Conservation (phyloP, 2,113 vertebrate genomes). For the Puntigrus tetrazona region DNA sequence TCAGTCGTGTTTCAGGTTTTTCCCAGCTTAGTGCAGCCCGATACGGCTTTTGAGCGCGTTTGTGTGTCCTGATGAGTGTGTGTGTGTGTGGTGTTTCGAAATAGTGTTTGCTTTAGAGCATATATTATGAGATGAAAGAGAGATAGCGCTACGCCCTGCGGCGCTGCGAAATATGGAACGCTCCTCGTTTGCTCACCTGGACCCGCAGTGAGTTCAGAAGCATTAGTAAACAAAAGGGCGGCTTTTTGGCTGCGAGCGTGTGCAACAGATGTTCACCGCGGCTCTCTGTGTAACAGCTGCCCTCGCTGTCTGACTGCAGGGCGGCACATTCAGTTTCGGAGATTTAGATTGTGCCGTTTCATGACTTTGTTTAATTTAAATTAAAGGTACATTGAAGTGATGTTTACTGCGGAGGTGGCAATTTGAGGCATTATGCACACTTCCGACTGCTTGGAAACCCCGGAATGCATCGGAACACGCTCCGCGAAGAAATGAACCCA, state of each 20-base stretch:
- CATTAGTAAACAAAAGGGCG: slow-evolving; percentile 50
- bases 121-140: slow-evolving; percentile 55
- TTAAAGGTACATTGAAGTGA: background rate
- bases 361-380: background rate
- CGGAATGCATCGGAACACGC: background rate
- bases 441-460: background rate
- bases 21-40: background rate
- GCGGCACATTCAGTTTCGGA: background rate
- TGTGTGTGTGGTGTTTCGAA: slow-evolving; percentile 46
- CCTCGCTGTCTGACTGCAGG: slow-evolving; percentile 39
- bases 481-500: background rate
- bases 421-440: background rate
- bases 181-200: slow-evolving; percentile 61
- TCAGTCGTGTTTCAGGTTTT: slow-evolving; percentile 35
- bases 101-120: slow-evolving; percentile 47
- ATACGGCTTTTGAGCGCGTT: background rate
- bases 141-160: slow-evolving; percentile 36
- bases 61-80: slow-evolving; percentile 11
- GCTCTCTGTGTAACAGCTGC: slow-evolving; percentile 42
- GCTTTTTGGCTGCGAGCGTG: slow-evolving; percentile 46
- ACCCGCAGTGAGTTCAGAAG: slow-evolving; percentile 52
- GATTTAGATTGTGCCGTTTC: background rate
- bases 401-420: background rate
- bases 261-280: slow-evolving; percentile 32
- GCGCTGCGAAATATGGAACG: slow-evolving; percentile 6